Evolutionary conservation across 2,113 vertebrate genomes (phyloP).

Genomic region (Chunga burmeisteri): DNA sequence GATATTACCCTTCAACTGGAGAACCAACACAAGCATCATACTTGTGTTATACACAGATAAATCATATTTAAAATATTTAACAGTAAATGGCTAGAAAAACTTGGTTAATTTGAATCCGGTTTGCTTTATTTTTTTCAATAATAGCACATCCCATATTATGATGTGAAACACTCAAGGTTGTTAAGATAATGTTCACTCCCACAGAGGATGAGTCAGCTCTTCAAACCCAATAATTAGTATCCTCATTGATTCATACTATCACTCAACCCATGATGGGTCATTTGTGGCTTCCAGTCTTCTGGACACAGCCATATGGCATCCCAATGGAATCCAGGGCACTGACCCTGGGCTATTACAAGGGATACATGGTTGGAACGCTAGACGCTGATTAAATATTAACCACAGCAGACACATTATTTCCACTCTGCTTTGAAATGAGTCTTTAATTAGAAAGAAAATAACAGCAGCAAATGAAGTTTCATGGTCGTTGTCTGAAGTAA

Average conservation of each 20-base stretch:
- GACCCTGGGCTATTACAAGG: constrained; percentile 36
- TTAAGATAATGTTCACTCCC: constrained; percentile 41
- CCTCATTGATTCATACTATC: constrained; percentile 28
- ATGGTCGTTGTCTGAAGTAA: constrained; percentile 49
- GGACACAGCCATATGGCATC: constrained; percentile 30
- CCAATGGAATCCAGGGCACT: constrained; percentile 7
- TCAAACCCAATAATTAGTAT: constrained; percentile 41
- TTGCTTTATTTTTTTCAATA: not conserved
- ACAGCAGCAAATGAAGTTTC: constrained; percentile 52
- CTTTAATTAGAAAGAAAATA: constrained; percentile 63
- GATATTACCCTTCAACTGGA: not conserved
- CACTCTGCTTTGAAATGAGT: constrained; percentile 55
- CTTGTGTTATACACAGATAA: not conserved
- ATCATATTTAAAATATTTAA: not conserved
- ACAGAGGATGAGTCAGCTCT: constrained; percentile 8
- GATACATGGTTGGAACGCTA: not conserved
- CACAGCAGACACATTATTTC: constrained; percentile 53
- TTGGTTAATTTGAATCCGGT: not conserved
- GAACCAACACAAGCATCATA: not conserved
- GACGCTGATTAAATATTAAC: constrained; percentile 60
- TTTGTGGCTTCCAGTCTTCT: constrained; percentile 43
- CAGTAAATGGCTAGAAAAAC: not conserved
- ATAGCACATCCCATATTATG: not conserved
- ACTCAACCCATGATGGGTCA: not conserved
- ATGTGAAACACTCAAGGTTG: constrained; percentile 9